Evolutionary conservation across 2,797 vertebrate genomes (phyloP).

Genomic region (Microtus californicus): DNA sequence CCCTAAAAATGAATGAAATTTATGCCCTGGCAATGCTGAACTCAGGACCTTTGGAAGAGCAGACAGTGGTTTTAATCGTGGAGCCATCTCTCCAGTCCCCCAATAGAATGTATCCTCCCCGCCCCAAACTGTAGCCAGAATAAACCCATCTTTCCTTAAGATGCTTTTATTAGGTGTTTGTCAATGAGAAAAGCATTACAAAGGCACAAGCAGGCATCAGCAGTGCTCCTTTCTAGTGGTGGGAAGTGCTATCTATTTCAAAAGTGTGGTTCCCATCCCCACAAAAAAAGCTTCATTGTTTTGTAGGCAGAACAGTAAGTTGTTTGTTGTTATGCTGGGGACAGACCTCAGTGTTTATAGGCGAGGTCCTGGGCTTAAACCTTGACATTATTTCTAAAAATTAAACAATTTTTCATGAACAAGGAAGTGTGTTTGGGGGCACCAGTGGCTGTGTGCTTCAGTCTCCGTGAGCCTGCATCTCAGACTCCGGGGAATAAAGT

Average conservation of each 20-base stretch:
- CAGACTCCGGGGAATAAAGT: rapidly evolving
- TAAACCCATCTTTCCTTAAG: neutral
- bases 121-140: neutral
- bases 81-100: too few relatives aligned
- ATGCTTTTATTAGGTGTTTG: neutral
- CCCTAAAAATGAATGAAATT: too few relatives aligned
- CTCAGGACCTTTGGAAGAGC: too few relatives aligned
- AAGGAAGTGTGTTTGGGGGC: neutral
- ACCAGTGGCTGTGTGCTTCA: neutral
- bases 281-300: neutral
- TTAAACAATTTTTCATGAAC: neutral
- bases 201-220: neutral
- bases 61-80: too few relatives aligned
- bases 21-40: too few relatives aligned
- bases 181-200: neutral
- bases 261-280: neutral
- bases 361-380: neutral
- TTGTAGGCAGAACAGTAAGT: neutral
- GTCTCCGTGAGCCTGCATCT: neutral
- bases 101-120: too few relatives aligned
- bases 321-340: neutral
- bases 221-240: too few relatives aligned
- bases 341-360: neutral
- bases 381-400: neutral
- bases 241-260: neutral